Conservation (phyloP, 2,113 vertebrate genomes). For the Brevimyrus niger region DNA sequence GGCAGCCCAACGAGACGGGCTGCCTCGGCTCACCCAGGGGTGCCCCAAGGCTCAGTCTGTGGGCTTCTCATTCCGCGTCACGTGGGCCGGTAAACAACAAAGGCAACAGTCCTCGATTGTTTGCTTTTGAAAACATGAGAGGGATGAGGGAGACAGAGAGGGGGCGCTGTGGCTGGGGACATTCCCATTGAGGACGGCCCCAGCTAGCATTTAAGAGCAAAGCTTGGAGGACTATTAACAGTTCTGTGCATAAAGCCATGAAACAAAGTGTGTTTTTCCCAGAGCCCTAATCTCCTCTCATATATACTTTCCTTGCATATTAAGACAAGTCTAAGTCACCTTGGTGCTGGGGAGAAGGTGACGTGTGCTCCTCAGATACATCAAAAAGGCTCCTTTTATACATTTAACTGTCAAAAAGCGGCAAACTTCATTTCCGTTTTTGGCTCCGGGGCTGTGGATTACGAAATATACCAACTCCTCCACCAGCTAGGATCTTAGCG, state of each 20-base stretch:
- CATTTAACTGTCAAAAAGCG: not conserved
- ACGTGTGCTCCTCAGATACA: not conserved
- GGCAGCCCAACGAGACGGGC: not conserved
- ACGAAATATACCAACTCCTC: not conserved
- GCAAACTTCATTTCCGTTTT: not conserved
- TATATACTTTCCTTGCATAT: not conserved
- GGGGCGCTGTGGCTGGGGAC: not conserved
- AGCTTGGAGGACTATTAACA: not conserved
- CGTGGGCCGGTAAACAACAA: not conserved
- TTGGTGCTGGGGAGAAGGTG: not conserved
- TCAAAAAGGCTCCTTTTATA: not conserved
- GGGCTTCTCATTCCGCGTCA: not conserved
- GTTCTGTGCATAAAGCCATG: not conserved
- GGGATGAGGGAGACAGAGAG: not conserved
- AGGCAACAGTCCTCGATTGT: not conserved
- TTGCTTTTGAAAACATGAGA: not conserved
- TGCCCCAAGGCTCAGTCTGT: slow-evolving; percentile 1
- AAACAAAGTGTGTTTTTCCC: slow-evolving; percentile 1
- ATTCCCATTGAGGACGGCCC: not conserved
- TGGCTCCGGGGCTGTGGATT: not conserved
- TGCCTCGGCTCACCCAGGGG: not conserved
- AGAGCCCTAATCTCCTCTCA: slow-evolving; percentile 6
- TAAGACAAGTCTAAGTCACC: slow-evolving; percentile 3
- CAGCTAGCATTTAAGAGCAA: not conserved
- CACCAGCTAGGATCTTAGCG: not conserved